A percentile compares a stretch with the other conserved stretches of the same genome.
phyloP scores from a whole-genome alignment of 2,797 vertebrate genomes.

The Vipera ursinii region DNA sequence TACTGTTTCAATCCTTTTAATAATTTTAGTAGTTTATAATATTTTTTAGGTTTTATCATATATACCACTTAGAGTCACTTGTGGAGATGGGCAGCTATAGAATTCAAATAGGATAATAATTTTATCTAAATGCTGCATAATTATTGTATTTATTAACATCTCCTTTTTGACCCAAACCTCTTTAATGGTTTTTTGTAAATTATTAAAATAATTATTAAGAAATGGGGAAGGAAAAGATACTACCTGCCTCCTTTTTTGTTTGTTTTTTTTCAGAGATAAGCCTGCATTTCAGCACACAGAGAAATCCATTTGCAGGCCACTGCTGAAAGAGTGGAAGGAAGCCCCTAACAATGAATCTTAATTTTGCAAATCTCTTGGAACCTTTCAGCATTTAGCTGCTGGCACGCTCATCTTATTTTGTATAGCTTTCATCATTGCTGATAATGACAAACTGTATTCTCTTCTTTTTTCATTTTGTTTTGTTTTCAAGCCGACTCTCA shows the following conservation, averaged over 20 bases:
- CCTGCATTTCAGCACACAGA: conserved; percentile 22
- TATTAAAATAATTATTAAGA: neutral
- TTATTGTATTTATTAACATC: neutral
- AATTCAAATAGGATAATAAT: neutral
- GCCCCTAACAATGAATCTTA: conserved; percentile 29
- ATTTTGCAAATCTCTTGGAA: conserved; percentile 36
- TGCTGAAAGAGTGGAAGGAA: conserved; percentile 36
- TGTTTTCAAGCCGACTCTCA: conserved; percentile 4
- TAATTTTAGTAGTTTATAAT: neutral
- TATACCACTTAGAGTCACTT: neutral
- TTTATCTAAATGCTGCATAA: neutral
- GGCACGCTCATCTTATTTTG: conserved; percentile 8
- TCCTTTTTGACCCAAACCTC: neutral
- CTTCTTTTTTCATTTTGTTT: conserved; percentile 12
- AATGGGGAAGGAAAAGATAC: neutral
- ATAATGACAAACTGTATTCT: conserved; percentile 16
- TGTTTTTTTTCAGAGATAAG: conserved; percentile 32
- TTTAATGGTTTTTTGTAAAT: neutral
- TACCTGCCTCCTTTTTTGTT: neutral
- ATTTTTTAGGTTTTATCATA: neutral
- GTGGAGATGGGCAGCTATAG: neutral
- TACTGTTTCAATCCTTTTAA: neutral
- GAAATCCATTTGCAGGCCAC: conserved; percentile 13
- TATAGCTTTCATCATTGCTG: conserved; percentile 20
- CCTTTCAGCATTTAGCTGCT: conserved; percentile 15